phyloP scores from a whole-genome alignment of 2,113 vertebrate species.

The Bolborhynchus lineola region DNA sequence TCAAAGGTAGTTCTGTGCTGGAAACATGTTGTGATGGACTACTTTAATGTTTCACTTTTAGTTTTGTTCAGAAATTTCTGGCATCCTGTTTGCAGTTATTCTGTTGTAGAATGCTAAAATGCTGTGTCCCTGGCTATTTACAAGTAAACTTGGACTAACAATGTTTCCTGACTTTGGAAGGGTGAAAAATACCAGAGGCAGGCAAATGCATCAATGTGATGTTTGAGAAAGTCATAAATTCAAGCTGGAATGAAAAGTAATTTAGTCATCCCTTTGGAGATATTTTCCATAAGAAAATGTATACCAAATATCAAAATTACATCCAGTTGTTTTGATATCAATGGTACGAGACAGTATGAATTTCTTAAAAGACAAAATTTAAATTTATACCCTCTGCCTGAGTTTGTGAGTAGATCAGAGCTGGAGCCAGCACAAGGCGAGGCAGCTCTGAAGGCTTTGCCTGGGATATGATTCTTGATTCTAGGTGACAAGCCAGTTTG shows the following conservation, averaged over 20 bases:
- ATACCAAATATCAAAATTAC: not conserved
- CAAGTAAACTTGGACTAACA: not conserved
- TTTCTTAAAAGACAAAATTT: not conserved
- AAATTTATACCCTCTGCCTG: rapidly evolving
- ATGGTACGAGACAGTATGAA: not conserved
- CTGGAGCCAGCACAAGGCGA: not conserved
- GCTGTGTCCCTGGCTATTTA: not conserved
- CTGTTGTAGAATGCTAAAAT: not conserved
- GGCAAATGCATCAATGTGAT: not conserved
- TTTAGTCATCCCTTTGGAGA: constrained; percentile 29
- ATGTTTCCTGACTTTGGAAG: not conserved
- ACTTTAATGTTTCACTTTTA: not conserved
- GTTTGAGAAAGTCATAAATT: not conserved
- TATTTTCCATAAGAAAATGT: not conserved
- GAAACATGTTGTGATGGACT: not conserved
- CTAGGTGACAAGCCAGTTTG: not conserved
- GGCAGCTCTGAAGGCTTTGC: not conserved
- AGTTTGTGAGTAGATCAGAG: not conserved
- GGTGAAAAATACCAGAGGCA: not conserved
- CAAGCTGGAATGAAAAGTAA: not conserved
- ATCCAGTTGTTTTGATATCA: not conserved
- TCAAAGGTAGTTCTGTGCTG: not conserved
- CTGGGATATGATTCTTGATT: not conserved
- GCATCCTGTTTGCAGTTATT: not conserved
- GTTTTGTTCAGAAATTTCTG: not conserved